phyloP scores from a whole-genome alignment of 2,113 vertebrate species.

The Sylvietta virens region DNA sequence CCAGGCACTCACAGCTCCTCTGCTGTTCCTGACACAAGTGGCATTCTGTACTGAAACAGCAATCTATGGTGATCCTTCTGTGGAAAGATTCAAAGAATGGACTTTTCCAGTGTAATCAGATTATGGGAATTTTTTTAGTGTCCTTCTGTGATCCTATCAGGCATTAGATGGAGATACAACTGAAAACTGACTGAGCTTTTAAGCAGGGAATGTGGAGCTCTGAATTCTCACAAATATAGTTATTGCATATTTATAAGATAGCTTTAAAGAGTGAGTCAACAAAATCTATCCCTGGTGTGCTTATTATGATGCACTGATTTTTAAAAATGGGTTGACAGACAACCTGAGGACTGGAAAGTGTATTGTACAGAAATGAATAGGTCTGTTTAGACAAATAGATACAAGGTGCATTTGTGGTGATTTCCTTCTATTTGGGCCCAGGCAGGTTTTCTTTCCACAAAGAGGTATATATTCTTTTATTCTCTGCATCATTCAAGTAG shows the following conservation, averaged over 20 bases:
- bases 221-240: background rate
- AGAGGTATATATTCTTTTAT: conserved; percentile 71
- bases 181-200: background rate
- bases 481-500: conserved; percentile 71
- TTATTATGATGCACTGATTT: conserved; percentile 38
- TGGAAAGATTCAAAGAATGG: background rate
- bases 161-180: background rate
- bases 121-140: background rate
- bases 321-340: background rate
- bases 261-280: conserved; percentile 48
- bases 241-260: conserved; percentile 43
- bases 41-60: background rate
- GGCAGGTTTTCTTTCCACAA: conserved; percentile 66
- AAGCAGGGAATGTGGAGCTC: background rate
- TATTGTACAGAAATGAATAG: conserved; percentile 61
- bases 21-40: background rate
- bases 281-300: background rate
- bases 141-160: background rate
- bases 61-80: background rate
- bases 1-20: background rate
- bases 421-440: conserved; percentile 64
- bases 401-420: conserved; percentile 58
- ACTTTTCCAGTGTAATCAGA: background rate
- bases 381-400: conserved; percentile 58
- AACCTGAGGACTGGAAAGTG: conserved; percentile 18